Evolutionary conservation across 2,888 invertebrate genomes (phyloP), one percentile per base, ranked within the genome.

Genomic region (Pachycephus smyrnensis): DNA sequence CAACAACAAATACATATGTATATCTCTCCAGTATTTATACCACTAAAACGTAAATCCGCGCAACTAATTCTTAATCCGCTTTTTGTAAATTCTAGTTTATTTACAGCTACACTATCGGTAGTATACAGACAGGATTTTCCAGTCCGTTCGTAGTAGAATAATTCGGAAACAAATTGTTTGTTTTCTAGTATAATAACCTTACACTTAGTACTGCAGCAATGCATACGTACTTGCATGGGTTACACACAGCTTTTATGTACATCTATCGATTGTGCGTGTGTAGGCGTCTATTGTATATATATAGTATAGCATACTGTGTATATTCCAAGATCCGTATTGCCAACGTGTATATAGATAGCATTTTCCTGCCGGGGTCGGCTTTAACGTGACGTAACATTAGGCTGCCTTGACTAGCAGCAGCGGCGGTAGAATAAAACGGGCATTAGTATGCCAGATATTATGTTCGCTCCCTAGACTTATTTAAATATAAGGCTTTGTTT

Each of bases 341-440:
- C 2, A 55, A 9, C 2, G 23, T 23, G 23, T 55, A 23, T 23
- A 55, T 23, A 55, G 23, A 9, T 55, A 55, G 15, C 23, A 23
- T 55, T 55, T 55, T 23, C 55, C 55, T 55, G 55, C 9, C 55
- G 55, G 55, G 23, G 23, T 9, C 55, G 55, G 1, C 55, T 23
- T 23, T 55, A 55, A 55, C 77, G 78, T 80, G 80, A 82, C 80
- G 80, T 76, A 69, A 79, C 80, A 81, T 81, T 81, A 80, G 79
- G 79, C 80, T 80, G 74, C 80, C 78, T 80, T 81, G 79, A 81
- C 80, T 80, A 81, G 78, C 81, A 78, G 79, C 81, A 81, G 81
- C 81, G 79, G 75, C 78, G 40, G 40, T 40, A 73, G 78, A 80
- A 77, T 81, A 80, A 79, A 78, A n/a, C 77, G 40, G 15, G 6